Conservation (phyloP, 2,113 vertebrate species). For the Morone saxatilis region DNA sequence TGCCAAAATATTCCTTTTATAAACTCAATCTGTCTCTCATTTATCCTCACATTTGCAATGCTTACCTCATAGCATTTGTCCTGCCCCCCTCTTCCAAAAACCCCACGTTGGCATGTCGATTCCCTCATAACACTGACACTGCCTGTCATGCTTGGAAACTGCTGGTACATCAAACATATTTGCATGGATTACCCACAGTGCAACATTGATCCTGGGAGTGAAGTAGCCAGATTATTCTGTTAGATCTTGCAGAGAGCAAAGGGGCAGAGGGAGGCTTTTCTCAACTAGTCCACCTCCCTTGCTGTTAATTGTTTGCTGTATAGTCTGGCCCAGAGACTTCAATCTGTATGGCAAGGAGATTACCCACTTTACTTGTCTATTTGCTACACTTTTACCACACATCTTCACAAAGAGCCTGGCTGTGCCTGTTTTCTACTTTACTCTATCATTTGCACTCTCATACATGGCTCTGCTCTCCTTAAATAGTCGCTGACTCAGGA, state of each 20-base stretch:
- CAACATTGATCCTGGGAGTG: constrained; percentile 48
- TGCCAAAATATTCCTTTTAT: background rate
- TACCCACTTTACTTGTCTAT: background rate
- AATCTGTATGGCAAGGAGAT: background rate
- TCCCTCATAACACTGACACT: constrained; percentile 6
- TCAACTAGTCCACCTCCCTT: background rate
- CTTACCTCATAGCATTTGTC: background rate
- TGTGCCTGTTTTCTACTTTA: background rate
- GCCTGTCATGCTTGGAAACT: constrained; percentile 45
- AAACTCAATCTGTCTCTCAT: background rate
- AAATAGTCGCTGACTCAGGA: constrained; percentile 78
- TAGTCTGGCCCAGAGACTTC: background rate
- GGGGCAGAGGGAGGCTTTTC: background rate
- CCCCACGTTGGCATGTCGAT: background rate
- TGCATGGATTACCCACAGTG: constrained; percentile 59
- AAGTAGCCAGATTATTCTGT: constrained; percentile 53
- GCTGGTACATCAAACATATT: constrained; percentile 50
- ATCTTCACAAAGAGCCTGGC: background rate
- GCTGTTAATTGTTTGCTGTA: background rate
- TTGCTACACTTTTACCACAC: background rate
- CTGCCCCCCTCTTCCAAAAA: background rate
- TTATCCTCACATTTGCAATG: background rate
- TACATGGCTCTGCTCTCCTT: constrained; percentile 35
- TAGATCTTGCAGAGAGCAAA: constrained; percentile 30
- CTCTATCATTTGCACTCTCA: constrained; percentile 33